phyloP scores from a whole-genome alignment of 92 coral and sea anemone species.

The Porites cylindrica region DNA sequence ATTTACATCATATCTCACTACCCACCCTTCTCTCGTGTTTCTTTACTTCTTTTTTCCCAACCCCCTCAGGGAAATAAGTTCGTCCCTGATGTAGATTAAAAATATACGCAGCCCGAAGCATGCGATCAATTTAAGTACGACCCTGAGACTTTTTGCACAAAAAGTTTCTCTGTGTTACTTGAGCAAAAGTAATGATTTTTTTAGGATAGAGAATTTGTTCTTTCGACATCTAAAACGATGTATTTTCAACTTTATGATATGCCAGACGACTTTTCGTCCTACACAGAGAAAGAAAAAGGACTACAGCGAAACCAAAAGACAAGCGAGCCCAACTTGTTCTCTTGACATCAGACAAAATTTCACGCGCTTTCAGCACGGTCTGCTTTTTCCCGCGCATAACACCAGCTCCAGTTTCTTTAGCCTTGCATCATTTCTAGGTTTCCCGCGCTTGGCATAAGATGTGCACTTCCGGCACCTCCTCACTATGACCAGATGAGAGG shows the following conservation, averaged over 20 bases:
- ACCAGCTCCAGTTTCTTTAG: neutral
- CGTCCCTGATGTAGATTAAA: too few relatives aligned
- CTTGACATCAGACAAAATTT: neutral
- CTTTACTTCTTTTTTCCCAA: too few relatives aligned
- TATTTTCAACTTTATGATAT: neutral
- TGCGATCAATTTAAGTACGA: too few relatives aligned
- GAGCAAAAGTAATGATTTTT: neutral
- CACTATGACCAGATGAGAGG: neutral
- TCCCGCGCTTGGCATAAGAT: neutral
- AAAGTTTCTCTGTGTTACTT: neutral
- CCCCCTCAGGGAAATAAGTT: neutral
- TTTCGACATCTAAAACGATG: conserved; percentile 21
- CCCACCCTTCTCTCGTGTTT: too few relatives aligned
- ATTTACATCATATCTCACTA: too few relatives aligned
- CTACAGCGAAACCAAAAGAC: too few relatives aligned
- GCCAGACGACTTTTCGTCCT: neutral
- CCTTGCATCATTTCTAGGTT: neutral
- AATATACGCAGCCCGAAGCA: neutral
- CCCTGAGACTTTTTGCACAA: neutral
- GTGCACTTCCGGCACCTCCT: neutral
- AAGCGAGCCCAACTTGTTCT: too few relatives aligned
- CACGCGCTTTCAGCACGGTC: neutral
- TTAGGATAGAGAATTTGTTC: too few relatives aligned
- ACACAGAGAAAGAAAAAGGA: too few relatives aligned
- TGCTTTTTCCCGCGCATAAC: neutral